Conservation (phyloP, 2,113 vertebrate genomes). For the Corythornis madagascariensis region DNA sequence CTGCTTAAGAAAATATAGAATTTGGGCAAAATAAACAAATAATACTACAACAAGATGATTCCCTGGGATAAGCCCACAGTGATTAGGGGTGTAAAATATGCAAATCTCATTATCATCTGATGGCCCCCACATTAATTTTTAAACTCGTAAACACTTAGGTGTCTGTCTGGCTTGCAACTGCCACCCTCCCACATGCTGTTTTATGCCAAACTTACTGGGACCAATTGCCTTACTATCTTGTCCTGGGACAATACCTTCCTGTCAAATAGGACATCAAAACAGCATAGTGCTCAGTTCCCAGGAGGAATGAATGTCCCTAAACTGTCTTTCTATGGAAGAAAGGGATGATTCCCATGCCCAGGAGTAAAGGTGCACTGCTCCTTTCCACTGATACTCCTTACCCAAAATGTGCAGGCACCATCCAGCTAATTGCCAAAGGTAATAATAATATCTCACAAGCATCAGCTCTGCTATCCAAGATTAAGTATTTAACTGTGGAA, state of each 20-base stretch:
- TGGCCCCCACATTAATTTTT: neutral
- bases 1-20: neutral
- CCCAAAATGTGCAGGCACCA: neutral
- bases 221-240: neutral
- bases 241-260: neutral
- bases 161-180: neutral
- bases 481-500: neutral
- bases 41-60: neutral
- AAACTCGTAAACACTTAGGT: neutral
- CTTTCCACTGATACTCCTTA: neutral
- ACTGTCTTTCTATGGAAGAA: neutral
- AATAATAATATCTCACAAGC: neutral
- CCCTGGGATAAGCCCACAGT: neutral
- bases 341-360: neutral
- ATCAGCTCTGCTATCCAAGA: neutral
- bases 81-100: neutral
- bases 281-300: rapidly evolving
- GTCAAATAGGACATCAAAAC: neutral
- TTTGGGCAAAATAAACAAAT: neutral
- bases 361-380: neutral
- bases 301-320: neutral
- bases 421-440: neutral
- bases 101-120: neutral
- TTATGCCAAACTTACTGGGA: neutral
- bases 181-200: neutral